A percentile compares a stretch with the other conserved stretches of the same genome.
Evolutionary conservation across 2,888 invertebrate species (phyloP).

Genomic region (Cacoxenus indagator): DNA sequence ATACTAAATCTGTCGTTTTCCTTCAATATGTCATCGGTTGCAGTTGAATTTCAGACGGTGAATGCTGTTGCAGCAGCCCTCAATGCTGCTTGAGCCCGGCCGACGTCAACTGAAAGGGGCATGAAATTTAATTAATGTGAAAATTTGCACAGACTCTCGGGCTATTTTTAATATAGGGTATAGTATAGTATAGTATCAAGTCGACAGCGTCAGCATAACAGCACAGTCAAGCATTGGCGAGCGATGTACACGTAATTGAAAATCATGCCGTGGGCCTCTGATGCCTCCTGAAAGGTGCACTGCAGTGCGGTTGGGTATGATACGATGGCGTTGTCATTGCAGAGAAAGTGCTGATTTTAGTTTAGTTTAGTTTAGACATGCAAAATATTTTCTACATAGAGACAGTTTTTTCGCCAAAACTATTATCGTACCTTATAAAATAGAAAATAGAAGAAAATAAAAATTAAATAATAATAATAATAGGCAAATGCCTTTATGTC

Average conservation of each 20-base stretch:
- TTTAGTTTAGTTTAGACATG: no score
- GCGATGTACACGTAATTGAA: constrained; percentile 15
- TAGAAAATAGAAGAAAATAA: neutral
- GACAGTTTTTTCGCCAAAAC: no score
- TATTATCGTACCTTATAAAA: no score
- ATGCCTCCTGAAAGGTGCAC: neutral
- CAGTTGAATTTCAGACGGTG: neutral
- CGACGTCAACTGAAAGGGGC: constrained; percentile 7
- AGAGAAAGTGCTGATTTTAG: neutral
- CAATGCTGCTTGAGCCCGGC: no score
- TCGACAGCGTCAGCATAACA: neutral
- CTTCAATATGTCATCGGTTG: constrained; percentile 62
- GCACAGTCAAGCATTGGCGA: neutral
- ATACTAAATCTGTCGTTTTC: constrained; percentile 65
- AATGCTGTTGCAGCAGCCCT: constrained; percentile 8
- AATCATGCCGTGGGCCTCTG: constrained; percentile 7
- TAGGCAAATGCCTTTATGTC: no score
- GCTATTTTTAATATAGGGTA: constrained; percentile 60
- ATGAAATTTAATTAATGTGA: constrained; percentile 65
- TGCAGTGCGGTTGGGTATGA: neutral
- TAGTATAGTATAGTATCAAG: neutral
- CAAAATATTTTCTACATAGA: no score
- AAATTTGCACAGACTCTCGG: constrained; percentile 64
- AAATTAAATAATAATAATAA: neutral
- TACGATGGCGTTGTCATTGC: neutral